Percentiles rank a stretch among this genome's conserved stretches.
Evolutionary conservation across 2,888 invertebrate genomes (phyloP).

Genomic region (Silvanus unidentatus): DNA sequence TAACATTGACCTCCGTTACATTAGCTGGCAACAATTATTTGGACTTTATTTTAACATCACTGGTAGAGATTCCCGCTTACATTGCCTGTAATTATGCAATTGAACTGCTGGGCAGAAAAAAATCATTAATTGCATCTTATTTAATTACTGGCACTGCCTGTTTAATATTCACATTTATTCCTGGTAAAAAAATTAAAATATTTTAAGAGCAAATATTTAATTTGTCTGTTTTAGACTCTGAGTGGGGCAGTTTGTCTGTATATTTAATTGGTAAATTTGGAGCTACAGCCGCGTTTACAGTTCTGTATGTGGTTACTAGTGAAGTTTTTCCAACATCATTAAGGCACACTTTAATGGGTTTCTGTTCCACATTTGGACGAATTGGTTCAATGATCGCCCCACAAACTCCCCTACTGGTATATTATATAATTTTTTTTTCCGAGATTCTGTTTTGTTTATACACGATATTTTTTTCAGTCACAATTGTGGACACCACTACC

Average conservation of each 20-base stretch:
- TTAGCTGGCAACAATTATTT: constrained; percentile 69
- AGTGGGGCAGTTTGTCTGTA: constrained; percentile 49
- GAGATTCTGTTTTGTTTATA: constrained; percentile 6
- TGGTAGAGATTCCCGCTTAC: constrained; percentile 71
- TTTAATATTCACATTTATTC: constrained; percentile 54
- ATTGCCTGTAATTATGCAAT: constrained; percentile 57
- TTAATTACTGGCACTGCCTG: constrained; percentile 58
- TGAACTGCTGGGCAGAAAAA: constrained; percentile 59
- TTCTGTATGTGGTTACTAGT: constrained; percentile 61
- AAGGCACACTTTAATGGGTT: constrained; percentile 57
- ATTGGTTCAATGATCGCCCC: constrained; percentile 62
- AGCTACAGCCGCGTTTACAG: constrained; percentile 60
- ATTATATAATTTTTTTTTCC: constrained; percentile 19
- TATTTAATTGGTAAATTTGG: constrained; percentile 60
- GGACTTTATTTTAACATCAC: constrained; percentile 64
- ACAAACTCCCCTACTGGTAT: constrained; percentile 61
- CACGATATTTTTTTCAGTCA: constrained; percentile 27
- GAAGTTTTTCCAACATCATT: constrained; percentile 63
- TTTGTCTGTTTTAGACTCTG: constrained; percentile 48
- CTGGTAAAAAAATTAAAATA: constrained; percentile 26
- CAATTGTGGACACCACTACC: constrained; percentile 51
- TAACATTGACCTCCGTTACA: constrained; percentile 71
- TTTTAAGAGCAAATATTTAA: constrained; percentile 4
- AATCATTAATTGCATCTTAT: constrained; percentile 57
- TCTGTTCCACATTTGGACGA: constrained; percentile 61